Base-by-base conservation (phyloP, 2,888 invertebrate species). In the Lasioglossum morio region DNA sequence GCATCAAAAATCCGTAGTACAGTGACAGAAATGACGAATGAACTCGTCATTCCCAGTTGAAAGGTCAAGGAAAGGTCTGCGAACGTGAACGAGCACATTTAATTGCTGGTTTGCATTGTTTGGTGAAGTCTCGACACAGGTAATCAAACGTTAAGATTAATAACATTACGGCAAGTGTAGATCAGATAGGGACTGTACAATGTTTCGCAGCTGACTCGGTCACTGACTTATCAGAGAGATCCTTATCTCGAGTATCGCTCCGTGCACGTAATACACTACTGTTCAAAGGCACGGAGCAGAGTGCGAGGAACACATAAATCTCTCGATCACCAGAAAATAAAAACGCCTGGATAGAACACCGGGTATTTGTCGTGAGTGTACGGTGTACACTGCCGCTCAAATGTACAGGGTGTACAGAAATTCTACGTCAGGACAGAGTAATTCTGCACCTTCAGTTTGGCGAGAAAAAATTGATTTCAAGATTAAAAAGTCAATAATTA, bases 201-300 rank as follows among this genome's bases (percentile, higher is more conserved):
- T 40, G 37, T 70, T 37, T 70, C n/a, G 70, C 40, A 70, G 73
- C 34, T 16, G 48, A 73, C 34, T 53, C 48, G 48, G 73, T 70
- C 70, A 73, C 48, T 53, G 34, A 53, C 48, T 73, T 53, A 73
- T 73, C 73, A 53, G 34, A 23, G 53, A 34, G 73, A 53, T 73
- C 30, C 73, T 73, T 53, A 73, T 53, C 73, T 53, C 48, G 23
- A 48, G 72, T 73, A 57, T 57, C 74, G 57, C 16, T 37, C 23
- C 57, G 74, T 57, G n/a, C 74, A 74, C 34, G 34, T n/a, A 69
- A 70, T 40, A 70, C 70, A 70, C 40, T 40, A 40, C 70, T 14
- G 70, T n/a, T 70, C 40, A 40, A 70, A 70, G 40, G 40, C 40
- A 40, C n/a, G 5, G 70, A 40, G 4, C 40, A 37, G 70, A 40